A percentile compares a stretch with the other conserved stretches of the same genome.
These are phyloP conservation scores for Epinephelus fuscoguttatus DNA, from an alignment of 2,113 vertebrate genomes.

Conservation along the genomic window DNA sequence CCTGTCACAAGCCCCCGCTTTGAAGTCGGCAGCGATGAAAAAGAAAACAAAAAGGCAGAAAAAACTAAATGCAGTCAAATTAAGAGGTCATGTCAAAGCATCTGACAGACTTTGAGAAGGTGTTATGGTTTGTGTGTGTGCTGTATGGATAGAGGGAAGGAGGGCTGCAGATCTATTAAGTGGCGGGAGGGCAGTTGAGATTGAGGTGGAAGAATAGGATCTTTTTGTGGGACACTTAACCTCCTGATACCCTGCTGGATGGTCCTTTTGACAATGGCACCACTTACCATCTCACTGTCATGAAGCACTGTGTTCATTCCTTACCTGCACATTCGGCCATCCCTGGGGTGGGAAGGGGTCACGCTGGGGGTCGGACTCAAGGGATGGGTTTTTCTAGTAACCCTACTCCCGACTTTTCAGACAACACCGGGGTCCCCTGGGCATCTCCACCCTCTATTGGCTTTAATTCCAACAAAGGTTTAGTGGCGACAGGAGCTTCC, in stretches of 20 bases:
- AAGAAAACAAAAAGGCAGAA: neutral
- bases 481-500: slow-evolving; percentile 81
- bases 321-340: slow-evolving; percentile 81
- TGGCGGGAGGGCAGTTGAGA: slow-evolving; percentile 71
- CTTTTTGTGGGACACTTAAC: slow-evolving; percentile 87
- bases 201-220: slow-evolving; percentile 76
- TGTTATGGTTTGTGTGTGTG: slow-evolving; percentile 9
- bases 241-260: slow-evolving; percentile 75
- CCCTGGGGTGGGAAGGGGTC: slow-evolving; percentile 66
- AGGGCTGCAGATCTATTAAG: slow-evolving; percentile 58
- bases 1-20: slow-evolving; percentile 69
- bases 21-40: slow-evolving; percentile 66
- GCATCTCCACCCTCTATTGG: slow-evolving; percentile 71
- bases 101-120: slow-evolving; percentile 43
- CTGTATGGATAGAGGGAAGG: neutral
- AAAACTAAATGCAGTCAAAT: slow-evolving; percentile 38
- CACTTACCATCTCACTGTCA: slow-evolving; percentile 76
- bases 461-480: slow-evolving; percentile 85
- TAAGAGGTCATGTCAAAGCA: slow-evolving; percentile 65
- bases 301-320: slow-evolving; percentile 69
- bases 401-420: slow-evolving; percentile 77
- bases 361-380: slow-evolving; percentile 44
- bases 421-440: slow-evolving; percentile 59
- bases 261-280: slow-evolving; percentile 80
- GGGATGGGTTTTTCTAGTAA: slow-evolving; percentile 82